phyloP scores from a whole-genome alignment of 1,140 invertebrate species.

The Cardiocondyla obscurior region DNA sequence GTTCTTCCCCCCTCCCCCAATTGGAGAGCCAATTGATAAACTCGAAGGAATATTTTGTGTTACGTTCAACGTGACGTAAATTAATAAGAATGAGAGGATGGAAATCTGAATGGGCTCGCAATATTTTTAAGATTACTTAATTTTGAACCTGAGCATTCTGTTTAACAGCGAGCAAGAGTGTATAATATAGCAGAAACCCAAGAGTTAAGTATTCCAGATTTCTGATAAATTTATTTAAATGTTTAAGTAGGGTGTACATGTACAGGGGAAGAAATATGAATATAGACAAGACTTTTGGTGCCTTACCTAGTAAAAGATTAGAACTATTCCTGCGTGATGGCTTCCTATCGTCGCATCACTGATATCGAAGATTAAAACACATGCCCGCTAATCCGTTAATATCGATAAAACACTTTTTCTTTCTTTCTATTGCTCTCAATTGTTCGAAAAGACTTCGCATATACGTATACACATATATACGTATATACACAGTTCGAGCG shows the following conservation, averaged over 20 bases:
- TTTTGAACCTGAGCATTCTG: slow-evolving; percentile 56
- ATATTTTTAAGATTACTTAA: slow-evolving; percentile 62
- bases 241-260: slow-evolving; percentile 77
- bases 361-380: slow-evolving; percentile 56
- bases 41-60: background rate
- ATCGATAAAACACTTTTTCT: slow-evolving; percentile 48
- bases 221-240: slow-evolving; percentile 79
- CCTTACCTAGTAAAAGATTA: slow-evolving; percentile 77
- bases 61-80: background rate
- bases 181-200: slow-evolving; percentile 76
- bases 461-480: slow-evolving; percentile 56
- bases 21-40: background rate
- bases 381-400: slow-evolving; percentile 8
- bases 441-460: slow-evolving; percentile 22
- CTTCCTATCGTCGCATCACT: slow-evolving; percentile 60
- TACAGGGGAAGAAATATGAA: slow-evolving; percentile 77
- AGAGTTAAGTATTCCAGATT: slow-evolving; percentile 78
- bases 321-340: slow-evolving; percentile 63
- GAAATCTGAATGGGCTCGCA: slow-evolving; percentile 75
- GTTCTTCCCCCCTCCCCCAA: too few relatives aligned
- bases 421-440: background rate
- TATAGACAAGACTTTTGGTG: slow-evolving; percentile 74
- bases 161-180: slow-evolving; percentile 60
- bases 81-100: slow-evolving; percentile 73
- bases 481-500: slow-evolving; percentile 8